Evolutionary conservation across 2,888 invertebrate genomes (phyloP).

Genomic region (Axea sp.): DNA sequence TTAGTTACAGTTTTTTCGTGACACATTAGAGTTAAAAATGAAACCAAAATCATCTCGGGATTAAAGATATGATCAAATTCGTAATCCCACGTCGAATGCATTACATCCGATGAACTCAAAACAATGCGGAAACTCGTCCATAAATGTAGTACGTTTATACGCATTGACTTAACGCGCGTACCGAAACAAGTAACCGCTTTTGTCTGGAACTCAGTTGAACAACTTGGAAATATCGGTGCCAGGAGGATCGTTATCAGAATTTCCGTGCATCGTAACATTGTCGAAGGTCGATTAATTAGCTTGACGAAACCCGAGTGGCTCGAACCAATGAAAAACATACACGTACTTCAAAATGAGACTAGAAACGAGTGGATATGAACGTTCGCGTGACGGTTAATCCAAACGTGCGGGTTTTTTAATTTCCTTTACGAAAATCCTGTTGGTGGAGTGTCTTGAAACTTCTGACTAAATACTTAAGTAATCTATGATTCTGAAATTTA

Average conservation of each 20-base stretch:
- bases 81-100: conserved; percentile 20
- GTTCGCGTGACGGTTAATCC: conserved; percentile 51
- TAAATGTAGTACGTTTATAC: conserved; percentile 51
- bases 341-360: conserved; percentile 29
- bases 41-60: conserved; percentile 10
- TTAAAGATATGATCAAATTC: conserved; percentile 42
- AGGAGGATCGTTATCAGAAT: conserved; percentile 60
- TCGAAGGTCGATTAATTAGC: conserved; percentile 65
- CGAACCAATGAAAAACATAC: conserved; percentile 38
- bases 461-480: too few species aligned
- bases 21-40: conserved; percentile 24
- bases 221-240: conserved; percentile 58
- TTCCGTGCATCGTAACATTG: conserved; percentile 55
- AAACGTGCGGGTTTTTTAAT: conserved; percentile 52
- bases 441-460: conserved; percentile 38
- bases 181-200: conserved; percentile 59
- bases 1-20: neutral
- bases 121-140: conserved; percentile 44
- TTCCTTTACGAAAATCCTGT: conserved; percentile 37
- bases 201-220: conserved; percentile 52
- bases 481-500: too few species aligned
- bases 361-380: conserved; percentile 24
- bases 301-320: conserved; percentile 48
- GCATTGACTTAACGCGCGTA: conserved; percentile 38
- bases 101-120: conserved; percentile 39